Evolutionary conservation across 1,140 invertebrate genomes (phyloP).

Genomic region (Dreissena rostriformis): DNA sequence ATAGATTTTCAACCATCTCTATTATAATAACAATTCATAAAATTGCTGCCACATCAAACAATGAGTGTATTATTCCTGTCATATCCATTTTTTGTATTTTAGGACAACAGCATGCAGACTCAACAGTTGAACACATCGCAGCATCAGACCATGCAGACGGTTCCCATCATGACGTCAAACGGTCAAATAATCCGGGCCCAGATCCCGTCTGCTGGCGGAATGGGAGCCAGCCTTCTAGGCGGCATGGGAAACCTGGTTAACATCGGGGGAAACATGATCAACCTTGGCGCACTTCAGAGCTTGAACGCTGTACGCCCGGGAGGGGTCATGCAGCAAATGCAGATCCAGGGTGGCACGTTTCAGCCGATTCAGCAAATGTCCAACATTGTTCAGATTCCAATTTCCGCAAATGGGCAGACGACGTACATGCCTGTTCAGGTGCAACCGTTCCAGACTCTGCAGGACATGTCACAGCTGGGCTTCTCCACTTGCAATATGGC

Average conservation of each 20-base stretch:
- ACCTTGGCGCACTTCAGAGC: constrained; percentile 31
- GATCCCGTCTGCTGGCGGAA: constrained; percentile 18
- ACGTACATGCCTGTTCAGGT: constrained; percentile 45
- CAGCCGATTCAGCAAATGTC: constrained; percentile 49
- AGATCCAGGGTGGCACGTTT: constrained; percentile 21
- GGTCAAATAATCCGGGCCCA: constrained; percentile 53
- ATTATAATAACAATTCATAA: no score
- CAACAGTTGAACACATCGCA: constrained; percentile 8
- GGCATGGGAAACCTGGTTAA: constrained; percentile 38
- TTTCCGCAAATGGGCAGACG: constrained; percentile 50
- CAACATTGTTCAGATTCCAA: constrained; percentile 50
- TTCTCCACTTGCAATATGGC: not conserved
- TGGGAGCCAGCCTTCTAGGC: constrained; percentile 2
- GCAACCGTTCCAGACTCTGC: constrained; percentile 19
- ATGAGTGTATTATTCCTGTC: no score
- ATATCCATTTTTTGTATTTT: no score
- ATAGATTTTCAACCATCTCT: no score
- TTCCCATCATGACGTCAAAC: constrained; percentile 49
- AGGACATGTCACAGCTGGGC: constrained; percentile 11
- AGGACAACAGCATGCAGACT: not conserved
- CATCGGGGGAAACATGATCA: constrained; percentile 44
- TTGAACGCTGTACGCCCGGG: constrained; percentile 38
- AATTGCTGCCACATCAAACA: no score
- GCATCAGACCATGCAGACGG: constrained; percentile 31
- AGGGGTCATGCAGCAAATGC: constrained; percentile 46